Percentiles rank a stretch among this genome's conserved stretches.
phyloP scores from a whole-genome alignment of 2,797 vertebrate genomes.

The Dendrocincla fuliginosa region DNA sequence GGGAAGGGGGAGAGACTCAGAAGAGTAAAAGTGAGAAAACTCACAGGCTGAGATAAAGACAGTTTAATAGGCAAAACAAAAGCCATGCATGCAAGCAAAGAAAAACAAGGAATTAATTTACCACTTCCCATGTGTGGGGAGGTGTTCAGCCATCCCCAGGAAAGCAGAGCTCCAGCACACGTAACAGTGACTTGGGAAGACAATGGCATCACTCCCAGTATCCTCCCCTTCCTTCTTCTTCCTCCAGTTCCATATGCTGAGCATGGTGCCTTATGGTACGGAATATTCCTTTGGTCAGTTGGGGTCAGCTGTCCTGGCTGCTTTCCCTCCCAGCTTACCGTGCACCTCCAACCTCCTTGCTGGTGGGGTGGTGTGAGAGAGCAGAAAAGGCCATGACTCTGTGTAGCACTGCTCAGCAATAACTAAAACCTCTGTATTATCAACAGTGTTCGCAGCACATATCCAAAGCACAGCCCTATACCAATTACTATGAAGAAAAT shows the following conservation, averaged over 20 bases:
- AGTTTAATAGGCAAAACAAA: background rate
- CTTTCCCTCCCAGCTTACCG: background rate
- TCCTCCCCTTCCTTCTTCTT: background rate
- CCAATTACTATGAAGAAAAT: background rate
- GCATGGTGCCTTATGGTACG: accelerated
- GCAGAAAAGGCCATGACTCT: background rate
- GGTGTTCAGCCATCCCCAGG: background rate
- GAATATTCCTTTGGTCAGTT: background rate
- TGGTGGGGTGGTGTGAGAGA: background rate
- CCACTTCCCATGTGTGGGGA: background rate
- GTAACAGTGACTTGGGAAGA: background rate
- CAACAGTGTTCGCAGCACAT: background rate
- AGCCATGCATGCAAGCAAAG: background rate
- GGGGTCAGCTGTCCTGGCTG: background rate
- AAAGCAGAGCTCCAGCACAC: background rate
- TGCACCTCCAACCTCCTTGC: background rate
- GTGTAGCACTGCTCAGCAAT: background rate
- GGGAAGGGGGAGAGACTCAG: background rate
- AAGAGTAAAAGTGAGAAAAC: background rate
- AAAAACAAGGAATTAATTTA: background rate
- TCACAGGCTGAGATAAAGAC: accelerated
- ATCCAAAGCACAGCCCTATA: background rate
- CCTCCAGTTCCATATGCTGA: accelerated
- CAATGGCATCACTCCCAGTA: background rate
- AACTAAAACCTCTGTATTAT: background rate